These are phyloP conservation scores for Fregetta grallaria DNA, from an alignment of 2,113 vertebrate genomes.

Conservation along the genomic window DNA sequence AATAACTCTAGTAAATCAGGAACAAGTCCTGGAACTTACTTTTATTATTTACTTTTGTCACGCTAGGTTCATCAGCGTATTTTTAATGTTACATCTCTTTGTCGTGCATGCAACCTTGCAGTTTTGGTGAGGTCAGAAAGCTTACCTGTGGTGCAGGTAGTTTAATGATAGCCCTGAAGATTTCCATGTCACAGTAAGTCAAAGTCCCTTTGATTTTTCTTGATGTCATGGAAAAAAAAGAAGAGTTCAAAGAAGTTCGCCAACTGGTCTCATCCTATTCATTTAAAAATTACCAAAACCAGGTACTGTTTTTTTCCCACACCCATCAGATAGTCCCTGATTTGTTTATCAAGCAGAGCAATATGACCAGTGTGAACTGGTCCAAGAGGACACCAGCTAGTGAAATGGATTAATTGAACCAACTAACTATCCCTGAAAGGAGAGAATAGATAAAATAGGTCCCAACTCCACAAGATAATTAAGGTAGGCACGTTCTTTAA, in stretches of 20 bases:
- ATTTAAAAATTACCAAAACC: neutral
- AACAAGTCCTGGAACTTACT: neutral
- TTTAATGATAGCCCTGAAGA: neutral
- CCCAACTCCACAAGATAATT: neutral
- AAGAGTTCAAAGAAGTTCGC: neutral
- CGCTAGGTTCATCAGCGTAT: accelerated
- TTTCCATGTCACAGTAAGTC: neutral
- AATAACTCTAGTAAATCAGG: too few species aligned
- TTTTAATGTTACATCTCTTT: neutral
- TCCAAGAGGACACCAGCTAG: neutral
- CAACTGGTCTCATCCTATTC: neutral
- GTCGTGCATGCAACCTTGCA: neutral
- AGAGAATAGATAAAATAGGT: neutral
- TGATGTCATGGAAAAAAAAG: neutral
- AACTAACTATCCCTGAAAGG: neutral
- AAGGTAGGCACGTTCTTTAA: neutral
- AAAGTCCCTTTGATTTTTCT: neutral
- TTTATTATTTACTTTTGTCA: neutral
- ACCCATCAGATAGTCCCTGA: neutral
- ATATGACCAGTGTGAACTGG: neutral
- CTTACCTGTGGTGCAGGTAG: neutral
- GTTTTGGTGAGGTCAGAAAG: neutral
- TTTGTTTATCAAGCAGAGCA: neutral
- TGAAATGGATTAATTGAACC: neutral
- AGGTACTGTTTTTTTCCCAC: neutral